These are phyloP conservation scores for Araneus ventricosus DNA, from an alignment of 1,140 invertebrate genomes.

Conservation along the genomic window DNA sequence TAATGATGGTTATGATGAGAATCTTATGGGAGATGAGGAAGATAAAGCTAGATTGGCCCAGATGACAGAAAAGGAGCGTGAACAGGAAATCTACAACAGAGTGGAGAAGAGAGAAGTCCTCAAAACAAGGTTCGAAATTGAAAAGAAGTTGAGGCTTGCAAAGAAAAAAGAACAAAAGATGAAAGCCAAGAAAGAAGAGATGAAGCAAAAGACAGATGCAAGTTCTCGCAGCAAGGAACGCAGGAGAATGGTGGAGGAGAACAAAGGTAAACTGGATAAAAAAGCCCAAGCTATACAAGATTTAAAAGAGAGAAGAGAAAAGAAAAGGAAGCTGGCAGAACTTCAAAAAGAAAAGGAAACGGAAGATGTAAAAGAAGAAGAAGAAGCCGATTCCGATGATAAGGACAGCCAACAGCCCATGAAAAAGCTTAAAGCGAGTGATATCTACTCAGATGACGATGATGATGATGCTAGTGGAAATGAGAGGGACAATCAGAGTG, in stretches of 20 bases:
- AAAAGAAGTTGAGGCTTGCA: constrained; percentile 93
- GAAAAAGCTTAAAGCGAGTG: constrained; percentile 92
- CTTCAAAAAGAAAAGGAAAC: constrained; percentile 79
- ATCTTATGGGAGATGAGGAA: constrained; percentile 97
- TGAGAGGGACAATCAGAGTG: constrained; percentile 77
- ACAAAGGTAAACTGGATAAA: constrained; percentile 89
- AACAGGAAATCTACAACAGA: constrained; percentile 97
- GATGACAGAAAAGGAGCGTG: constrained; percentile 97
- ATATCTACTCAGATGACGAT: constrained; percentile 96
- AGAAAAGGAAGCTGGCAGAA: constrained; percentile 83
- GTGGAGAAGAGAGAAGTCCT: constrained; percentile 95
- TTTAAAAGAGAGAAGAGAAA: constrained; percentile 92
- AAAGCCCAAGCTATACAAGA: constrained; percentile 95
- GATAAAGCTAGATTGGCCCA: constrained; percentile 92
- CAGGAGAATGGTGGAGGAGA: constrained; percentile 94
- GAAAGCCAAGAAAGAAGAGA: constrained; percentile 82
- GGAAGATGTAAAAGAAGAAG: constrained; percentile 83
- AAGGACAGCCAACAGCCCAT: constrained; percentile 77
- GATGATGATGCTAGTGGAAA: constrained; percentile 82
- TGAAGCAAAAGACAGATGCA: constrained; percentile 82
- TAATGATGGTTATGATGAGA: constrained; percentile 95
- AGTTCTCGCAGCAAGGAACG: constrained; percentile 91
- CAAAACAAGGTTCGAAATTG: constrained; percentile 97
- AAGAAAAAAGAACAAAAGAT: constrained; percentile 87
- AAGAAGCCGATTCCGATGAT: constrained; percentile 81